phyloP scores from a whole-genome alignment of 2,113 vertebrate genomes.

The Oryzias melastigma region DNA sequence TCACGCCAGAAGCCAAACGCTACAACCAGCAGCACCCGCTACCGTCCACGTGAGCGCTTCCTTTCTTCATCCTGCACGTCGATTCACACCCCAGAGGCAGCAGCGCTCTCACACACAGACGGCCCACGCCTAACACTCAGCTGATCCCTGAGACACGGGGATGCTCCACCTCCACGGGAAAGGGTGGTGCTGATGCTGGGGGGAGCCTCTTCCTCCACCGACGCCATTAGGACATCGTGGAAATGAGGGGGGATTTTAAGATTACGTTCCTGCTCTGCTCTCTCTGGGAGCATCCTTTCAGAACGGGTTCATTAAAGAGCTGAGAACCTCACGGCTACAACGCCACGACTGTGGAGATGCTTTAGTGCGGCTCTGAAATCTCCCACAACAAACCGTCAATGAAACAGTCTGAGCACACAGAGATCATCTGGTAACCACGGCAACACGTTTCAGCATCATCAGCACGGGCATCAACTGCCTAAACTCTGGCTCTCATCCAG shows the following conservation, averaged over 20 bases:
- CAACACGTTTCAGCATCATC: neutral
- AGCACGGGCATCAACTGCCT: neutral
- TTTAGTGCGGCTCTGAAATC: neutral
- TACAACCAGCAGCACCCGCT: slow-evolving; percentile 28
- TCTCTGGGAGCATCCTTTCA: too few relatives aligned
- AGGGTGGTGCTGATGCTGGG: slow-evolving; percentile 2
- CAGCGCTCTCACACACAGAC: slow-evolving; percentile 13
- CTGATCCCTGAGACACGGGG: slow-evolving; percentile 17
- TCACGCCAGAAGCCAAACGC: slow-evolving; percentile 49
- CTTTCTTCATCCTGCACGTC: slow-evolving; percentile 20
- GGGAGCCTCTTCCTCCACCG: slow-evolving; percentile 1
- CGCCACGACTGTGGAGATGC: neutral
- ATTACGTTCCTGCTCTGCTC: too few relatives aligned
- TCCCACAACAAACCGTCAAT: neutral
- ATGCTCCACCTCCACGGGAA: slow-evolving; percentile 24
- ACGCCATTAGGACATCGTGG: slow-evolving; percentile 14
- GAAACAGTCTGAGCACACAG: neutral
- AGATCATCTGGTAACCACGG: neutral
- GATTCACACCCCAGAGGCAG: slow-evolving; percentile 45
- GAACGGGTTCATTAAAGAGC: too few relatives aligned
- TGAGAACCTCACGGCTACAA: too few relatives aligned
- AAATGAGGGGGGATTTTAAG: neutral
- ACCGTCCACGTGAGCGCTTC: slow-evolving; percentile 11
- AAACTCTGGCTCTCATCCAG: neutral
- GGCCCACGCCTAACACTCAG: slow-evolving; percentile 29